Evolutionary conservation across 2,113 vertebrate species (phyloP), one percentile per base, ranked within the genome.

Genomic region (Tupaia chinensis): DNA sequence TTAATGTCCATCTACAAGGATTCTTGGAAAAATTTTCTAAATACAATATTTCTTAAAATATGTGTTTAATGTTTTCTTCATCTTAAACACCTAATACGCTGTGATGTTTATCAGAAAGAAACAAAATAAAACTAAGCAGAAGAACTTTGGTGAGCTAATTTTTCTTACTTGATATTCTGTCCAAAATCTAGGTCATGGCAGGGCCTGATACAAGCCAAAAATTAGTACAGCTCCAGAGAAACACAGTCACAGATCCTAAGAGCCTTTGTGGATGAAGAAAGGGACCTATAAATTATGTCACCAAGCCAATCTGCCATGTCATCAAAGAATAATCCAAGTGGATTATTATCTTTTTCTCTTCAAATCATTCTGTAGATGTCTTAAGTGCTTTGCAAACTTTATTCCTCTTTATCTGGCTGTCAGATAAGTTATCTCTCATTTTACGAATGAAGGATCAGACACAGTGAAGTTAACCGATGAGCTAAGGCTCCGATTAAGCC

Each of bases 321-420:
- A 95, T 89, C 82, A 77, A 95, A 96, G 95, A 96, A 96, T 97
- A 92, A 88, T 87, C 72, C 87, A 68, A 95, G 54, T 23, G 80
- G 96, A 93, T 94, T 97, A 94, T 93, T 95, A 97, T 96, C 93
- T 93, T 94, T 96, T 95, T 95, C 87, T 93, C 76, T 93, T 97
- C 87, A 92, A 95, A 87, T 95, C 83, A 93, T 77, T 86, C 66
- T 91, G 58, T 66, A 92, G 78, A n/a, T 96, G 72, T 69, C 87
- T 93, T 94, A 89, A 96, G 84, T 61, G 68, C 89, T 96, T 96
- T 93, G 89, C 56, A 70, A 96, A 95, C 91, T 97, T 94, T 91
- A 90, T 94, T 96, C 78, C 23, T 80, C 34, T 91, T 91, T 93
- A 86, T 93, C 80, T 96, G 83, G 54, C 87, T 97, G 94, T 96